Conservation (phyloP, 2,888 invertebrate genomes). For the Heliconius charithonia region DNA sequence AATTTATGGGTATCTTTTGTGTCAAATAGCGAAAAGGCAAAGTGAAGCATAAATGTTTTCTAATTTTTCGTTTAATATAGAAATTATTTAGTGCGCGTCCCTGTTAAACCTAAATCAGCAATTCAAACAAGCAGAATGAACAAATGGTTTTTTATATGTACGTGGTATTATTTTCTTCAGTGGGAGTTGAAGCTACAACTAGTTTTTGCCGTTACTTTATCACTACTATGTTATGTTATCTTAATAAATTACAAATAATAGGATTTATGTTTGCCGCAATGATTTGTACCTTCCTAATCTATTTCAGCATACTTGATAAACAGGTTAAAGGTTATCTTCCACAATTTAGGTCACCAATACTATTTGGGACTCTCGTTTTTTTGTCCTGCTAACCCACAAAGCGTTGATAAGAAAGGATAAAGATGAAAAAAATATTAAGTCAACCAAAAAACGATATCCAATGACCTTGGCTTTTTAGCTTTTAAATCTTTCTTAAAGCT, state of each 20-base stretch:
- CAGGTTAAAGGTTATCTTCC: slow-evolving; percentile 75
- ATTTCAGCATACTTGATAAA: slow-evolving; percentile 43
- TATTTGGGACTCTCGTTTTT: slow-evolving; percentile 66
- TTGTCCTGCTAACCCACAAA: slow-evolving; percentile 71
- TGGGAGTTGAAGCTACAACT: background rate
- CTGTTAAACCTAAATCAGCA: too few relatives aligned
- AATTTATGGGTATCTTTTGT: background rate
- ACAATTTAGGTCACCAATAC: slow-evolving; percentile 72
- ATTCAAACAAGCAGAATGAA: too few relatives aligned
- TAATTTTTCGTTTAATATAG: too few relatives aligned
- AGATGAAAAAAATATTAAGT: background rate
- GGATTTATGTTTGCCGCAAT: background rate
- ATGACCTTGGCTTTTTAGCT: slow-evolving; percentile 18
- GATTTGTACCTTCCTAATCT: slow-evolving; percentile 19
- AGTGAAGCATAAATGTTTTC: too few relatives aligned
- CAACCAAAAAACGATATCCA: slow-evolving; percentile 7
- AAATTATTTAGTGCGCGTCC: too few relatives aligned
- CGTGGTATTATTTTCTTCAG: background rate
- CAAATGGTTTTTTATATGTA: background rate
- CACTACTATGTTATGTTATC: background rate
- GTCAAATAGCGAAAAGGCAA: background rate
- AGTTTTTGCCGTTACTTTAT: background rate
- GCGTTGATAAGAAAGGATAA: slow-evolving; percentile 35
- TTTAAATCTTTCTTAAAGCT: background rate
- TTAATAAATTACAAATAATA: background rate